Evolutionary conservation across 2,888 invertebrate genomes (phyloP), one percentile per base, ranked within the genome.

Genomic region (Eupsilia transversa): DNA sequence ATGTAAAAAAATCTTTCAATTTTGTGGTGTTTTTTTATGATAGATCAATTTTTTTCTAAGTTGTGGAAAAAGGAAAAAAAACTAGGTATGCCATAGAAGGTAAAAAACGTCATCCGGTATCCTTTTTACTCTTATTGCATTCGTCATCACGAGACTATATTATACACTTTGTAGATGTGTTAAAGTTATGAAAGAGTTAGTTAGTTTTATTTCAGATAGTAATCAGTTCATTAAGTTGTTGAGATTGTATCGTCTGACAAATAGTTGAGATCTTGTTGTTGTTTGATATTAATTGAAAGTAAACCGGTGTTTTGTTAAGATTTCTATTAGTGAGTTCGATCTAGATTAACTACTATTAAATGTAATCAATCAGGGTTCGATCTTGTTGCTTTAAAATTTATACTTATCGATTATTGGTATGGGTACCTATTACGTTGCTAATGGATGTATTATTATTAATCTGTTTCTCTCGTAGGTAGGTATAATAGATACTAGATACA

Each of bases 211-310:
- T 43, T 57, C 20, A 68, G 91, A 90, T 91, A 87, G 90, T 90
- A 92, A 92, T 92, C 92, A 90, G 85, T 92, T 94, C 93, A 94
- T 94, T 94, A 94, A 94, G 69, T 88, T 89, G 89, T 91, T 89
- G 79, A 82, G 83, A 85, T 86, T 82, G 83, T 86, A 86, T 88
- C 86, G 85, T 27, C 68, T 64, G 86, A 89, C 88, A 89, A 89
- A 86, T 87, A 80, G 84, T 84, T 77, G 82, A 84, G 23, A 65
- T 79, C 72, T 75, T 60, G 59, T 59, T 64, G 43, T 65, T 73
- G 74, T 80, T 27, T 46, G 52, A 46, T 64, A 27, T 52, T 65
- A 14, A 75, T 59, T 56, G 75, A 83, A 72, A 80, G 72, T 83
- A 46, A 54, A n/a, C 14, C 49, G 49, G 64, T 65, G 65, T 66